Percentiles rank a stretch among this genome's conserved stretches.
These are phyloP conservation scores for Plagodis dolabraria DNA, from an alignment of 2,888 invertebrate species.

Conservation along the genomic window DNA sequence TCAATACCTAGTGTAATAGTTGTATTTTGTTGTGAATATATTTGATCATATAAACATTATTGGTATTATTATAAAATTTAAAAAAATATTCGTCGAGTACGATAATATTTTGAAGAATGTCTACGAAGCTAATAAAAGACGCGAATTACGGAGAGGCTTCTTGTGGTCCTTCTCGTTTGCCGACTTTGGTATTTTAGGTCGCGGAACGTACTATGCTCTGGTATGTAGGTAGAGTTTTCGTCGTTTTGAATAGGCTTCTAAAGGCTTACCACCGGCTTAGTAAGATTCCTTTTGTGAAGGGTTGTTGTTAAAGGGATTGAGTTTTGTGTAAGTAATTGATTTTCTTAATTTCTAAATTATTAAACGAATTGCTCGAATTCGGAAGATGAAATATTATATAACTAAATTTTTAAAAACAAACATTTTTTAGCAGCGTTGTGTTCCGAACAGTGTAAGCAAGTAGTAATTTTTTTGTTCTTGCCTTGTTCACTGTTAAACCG, in stretches of 20 bases:
- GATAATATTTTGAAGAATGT: too few relatives aligned
- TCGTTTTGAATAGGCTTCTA: slow-evolving; percentile 9
- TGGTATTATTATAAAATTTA: too few relatives aligned
- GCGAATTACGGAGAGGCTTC: too few relatives aligned
- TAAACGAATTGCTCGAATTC: not conserved
- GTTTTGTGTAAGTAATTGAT: slow-evolving; percentile 6
- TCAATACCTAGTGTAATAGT: too few relatives aligned
- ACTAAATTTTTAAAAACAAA: too few relatives aligned
- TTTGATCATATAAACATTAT: too few relatives aligned
- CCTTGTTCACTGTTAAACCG: not conserved
- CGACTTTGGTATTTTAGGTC: not conserved
- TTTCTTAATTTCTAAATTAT: not conserved
- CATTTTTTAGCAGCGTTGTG: too few relatives aligned
- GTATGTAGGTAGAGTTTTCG: not conserved
- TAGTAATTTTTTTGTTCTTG: too few relatives aligned
- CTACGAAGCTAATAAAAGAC: too few relatives aligned
- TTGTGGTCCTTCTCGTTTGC: not conserved
- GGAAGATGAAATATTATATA: not conserved
- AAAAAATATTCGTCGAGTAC: too few relatives aligned
- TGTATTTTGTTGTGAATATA: too few relatives aligned
- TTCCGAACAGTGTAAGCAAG: too few relatives aligned
- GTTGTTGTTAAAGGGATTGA: not conserved
- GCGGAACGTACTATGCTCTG: not conserved
- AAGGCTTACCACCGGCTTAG: slow-evolving; percentile 6
- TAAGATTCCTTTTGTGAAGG: slow-evolving; percentile 8